Conservation (phyloP, 2,113 vertebrate genomes). For the Oryzias javanicus region DNA sequence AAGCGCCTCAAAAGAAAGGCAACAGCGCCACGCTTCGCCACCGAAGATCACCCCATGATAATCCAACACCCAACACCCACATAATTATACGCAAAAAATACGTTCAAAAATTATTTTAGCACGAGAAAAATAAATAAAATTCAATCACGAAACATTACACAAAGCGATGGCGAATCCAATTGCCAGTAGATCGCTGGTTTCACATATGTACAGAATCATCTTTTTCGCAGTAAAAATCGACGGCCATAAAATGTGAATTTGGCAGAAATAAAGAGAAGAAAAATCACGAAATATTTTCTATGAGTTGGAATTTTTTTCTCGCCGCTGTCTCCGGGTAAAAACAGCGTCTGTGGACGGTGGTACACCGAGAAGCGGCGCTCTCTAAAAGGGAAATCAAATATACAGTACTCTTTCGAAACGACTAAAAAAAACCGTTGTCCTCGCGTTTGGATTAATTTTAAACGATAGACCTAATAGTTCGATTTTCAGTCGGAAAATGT, state of each 20-base stretch:
- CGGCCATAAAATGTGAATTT: constrained; percentile 64
- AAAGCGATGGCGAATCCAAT: constrained; percentile 47
- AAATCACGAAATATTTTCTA: constrained; percentile 73
- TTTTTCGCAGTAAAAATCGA: constrained; percentile 72
- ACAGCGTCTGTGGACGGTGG: constrained; percentile 61
- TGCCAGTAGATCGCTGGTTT: constrained; percentile 59
- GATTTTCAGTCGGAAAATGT: constrained; percentile 60
- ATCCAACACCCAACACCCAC: constrained; percentile 83
- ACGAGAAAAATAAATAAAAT: constrained; percentile 68
- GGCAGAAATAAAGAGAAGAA: constrained; percentile 69
- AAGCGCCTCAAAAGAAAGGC: constrained; percentile 79
- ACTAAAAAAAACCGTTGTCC: constrained; percentile 66
- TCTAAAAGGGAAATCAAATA: constrained; percentile 83
- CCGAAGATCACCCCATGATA: constrained; percentile 84
- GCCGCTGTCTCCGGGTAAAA: constrained; percentile 65
- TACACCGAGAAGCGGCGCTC: constrained; percentile 77
- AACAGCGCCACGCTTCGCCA: constrained; percentile 87
- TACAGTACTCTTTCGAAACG: constrained; percentile 73
- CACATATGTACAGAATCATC: constrained; percentile 65
- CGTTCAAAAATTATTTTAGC: constrained; percentile 66
- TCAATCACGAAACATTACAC: constrained; percentile 68
- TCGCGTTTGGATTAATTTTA: constrained; percentile 60
- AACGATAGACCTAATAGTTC: constrained; percentile 50
- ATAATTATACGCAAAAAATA: constrained; percentile 75
- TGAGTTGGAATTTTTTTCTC: constrained; percentile 62